Evolutionary conservation across 92 coral and sea anemone species (phyloP).

Genomic region (Siderastrea radians): DNA sequence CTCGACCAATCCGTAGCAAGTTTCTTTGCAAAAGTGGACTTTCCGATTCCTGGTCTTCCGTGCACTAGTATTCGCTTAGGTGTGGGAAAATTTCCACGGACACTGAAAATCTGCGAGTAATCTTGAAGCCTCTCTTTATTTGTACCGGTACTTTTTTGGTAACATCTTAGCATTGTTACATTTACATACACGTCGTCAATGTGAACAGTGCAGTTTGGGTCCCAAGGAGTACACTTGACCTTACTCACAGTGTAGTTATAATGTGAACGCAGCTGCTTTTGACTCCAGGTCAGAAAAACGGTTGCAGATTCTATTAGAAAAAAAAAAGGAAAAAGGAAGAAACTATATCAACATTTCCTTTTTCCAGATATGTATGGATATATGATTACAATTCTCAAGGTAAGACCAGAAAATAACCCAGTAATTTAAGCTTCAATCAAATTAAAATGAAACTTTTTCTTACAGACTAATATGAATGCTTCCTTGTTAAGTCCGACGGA

Average conservation of each 20-base stretch:
- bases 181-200: no score
- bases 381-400: no score
- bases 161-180: background rate
- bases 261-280: background rate
- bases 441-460: no score
- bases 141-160: background rate
- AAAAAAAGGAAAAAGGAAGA: no score
- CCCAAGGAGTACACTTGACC: background rate
- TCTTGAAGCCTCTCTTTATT: background rate
- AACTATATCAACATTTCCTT: background rate
- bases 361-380: no score
- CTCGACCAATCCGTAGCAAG: slow-evolving; percentile 33
- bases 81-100: background rate
- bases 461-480: no score
- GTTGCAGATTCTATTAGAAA: background rate
- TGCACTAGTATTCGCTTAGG: slow-evolving; percentile 28
- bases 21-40: slow-evolving; percentile 18
- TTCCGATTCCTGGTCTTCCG: slow-evolving; percentile 33
- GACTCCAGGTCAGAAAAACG: background rate
- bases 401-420: no score
- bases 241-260: background rate
- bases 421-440: no score
- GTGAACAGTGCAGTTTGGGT: background rate
- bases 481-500: no score
- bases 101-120: background rate